phyloP scores from a whole-genome alignment of 2,888 invertebrate genomes.

The Marronus borbonicus region DNA sequence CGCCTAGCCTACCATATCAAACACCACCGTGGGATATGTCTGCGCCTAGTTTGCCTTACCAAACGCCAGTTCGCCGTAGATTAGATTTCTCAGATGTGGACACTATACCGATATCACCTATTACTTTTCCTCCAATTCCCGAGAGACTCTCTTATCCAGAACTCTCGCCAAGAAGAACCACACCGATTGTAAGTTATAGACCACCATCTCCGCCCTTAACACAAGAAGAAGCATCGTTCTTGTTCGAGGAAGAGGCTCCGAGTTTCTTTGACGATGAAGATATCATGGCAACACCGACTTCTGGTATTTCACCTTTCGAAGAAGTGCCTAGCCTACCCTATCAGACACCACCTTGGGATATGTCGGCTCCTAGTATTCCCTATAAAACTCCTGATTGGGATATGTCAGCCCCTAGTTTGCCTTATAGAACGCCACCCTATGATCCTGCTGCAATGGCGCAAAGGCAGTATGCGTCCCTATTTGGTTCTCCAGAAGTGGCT shows the following conservation, averaged over 20 bases:
- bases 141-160: constrained; percentile 7
- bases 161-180: constrained; percentile 7
- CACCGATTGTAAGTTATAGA: background rate
- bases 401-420: constrained; percentile 46
- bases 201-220: constrained; percentile 1
- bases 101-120: background rate
- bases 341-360: constrained; percentile 46
- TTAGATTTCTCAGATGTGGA: constrained; percentile 11
- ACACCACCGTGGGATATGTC: constrained; percentile 44
- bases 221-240: constrained; percentile 17
- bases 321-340: constrained; percentile 49
- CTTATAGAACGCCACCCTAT: constrained; percentile 24
- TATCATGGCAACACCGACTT: constrained; percentile 18
- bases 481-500: constrained; percentile 15
- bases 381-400: constrained; percentile 48
- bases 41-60: constrained; percentile 36
- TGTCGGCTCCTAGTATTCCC: constrained; percentile 40
- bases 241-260: constrained; percentile 39
- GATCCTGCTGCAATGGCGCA: constrained; percentile 33
- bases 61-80: background rate
- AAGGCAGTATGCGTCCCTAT: constrained; percentile 35
- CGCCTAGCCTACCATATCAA: constrained; percentile 42
- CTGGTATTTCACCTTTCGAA: background rate
- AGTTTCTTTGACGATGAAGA: constrained; percentile 35
- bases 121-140: background rate